Conservation (phyloP, 2,888 invertebrate species). For the Rhopalosiphum nymphaeae region DNA sequence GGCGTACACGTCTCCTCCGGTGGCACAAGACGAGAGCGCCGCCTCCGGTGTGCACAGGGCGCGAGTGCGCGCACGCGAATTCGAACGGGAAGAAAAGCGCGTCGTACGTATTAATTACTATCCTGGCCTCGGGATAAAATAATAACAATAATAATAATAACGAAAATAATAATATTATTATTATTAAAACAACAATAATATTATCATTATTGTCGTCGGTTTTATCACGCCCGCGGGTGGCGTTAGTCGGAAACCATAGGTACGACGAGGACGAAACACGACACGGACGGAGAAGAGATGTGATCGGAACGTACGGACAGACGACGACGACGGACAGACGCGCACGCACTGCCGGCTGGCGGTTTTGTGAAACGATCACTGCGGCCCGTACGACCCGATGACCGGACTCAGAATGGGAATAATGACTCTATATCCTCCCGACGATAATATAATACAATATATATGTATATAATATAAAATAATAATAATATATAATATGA, state of each 20-base stretch:
- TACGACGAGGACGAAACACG: not conserved
- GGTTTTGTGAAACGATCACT: constrained; percentile 62
- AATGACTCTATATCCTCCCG: constrained; percentile 65
- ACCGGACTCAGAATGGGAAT: constrained; percentile 65
- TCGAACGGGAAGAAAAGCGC: not conserved
- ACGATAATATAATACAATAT: constrained; percentile 38
- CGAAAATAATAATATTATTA: not conserved
- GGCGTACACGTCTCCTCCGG: not conserved
- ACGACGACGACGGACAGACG: constrained; percentile 26
- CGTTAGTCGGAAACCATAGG: not conserved
- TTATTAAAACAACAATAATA: not conserved
- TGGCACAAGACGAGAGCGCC: not conserved
- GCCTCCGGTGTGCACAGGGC: not conserved
- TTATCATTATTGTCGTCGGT: not conserved
- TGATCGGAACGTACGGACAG: constrained; percentile 19
- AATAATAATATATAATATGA: constrained; percentile 57
- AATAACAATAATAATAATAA: not conserved
- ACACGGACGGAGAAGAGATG: not conserved
- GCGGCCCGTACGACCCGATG: constrained; percentile 64
- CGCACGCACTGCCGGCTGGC: constrained; percentile 49
- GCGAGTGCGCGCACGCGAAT: not conserved
- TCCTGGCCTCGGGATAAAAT: not conserved
- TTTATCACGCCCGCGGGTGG: not conserved
- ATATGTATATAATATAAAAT: constrained; percentile 40
- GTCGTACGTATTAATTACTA: not conserved